These are phyloP conservation scores for Carcinoscorpius rotundicauda DNA, from an alignment of 1,140 invertebrate species.

Conservation along the genomic window DNA sequence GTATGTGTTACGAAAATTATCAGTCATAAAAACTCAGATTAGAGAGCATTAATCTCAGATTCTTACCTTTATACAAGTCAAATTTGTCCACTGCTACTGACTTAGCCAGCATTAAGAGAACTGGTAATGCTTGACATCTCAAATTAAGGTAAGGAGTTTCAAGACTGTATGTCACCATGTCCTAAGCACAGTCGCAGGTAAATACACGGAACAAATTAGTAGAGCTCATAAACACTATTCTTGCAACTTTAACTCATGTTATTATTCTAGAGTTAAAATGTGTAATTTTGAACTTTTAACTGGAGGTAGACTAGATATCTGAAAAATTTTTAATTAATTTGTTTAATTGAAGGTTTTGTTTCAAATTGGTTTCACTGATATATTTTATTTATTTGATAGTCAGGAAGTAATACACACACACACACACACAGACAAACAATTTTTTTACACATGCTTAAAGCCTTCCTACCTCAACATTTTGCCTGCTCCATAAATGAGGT, in stretches of 20 bases:
- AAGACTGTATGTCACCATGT: constrained; percentile 42
- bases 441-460: no score
- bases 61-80: constrained; percentile 25
- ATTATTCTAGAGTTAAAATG: neutral
- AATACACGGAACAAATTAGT: neutral
- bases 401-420: neutral
- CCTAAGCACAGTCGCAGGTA: constrained; percentile 16
- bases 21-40: no score
- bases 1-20: no score
- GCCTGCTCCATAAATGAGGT: constrained; percentile 66
- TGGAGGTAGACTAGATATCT: no score
- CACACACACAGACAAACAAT: no score
- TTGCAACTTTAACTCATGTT: neutral
- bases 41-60: neutral
- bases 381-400: neutral
- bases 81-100: constrained; percentile 28
- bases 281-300: neutral
- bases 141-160: constrained; percentile 32
- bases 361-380: no score
- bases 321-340: no score
- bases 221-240: neutral
- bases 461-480: constrained; percentile 41
- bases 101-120: constrained; percentile 33
- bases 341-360: no score
- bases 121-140: constrained; percentile 31